Evolutionary conservation across 2,113 vertebrate species (phyloP).

Genomic region (Phylloscopus trochilus): DNA sequence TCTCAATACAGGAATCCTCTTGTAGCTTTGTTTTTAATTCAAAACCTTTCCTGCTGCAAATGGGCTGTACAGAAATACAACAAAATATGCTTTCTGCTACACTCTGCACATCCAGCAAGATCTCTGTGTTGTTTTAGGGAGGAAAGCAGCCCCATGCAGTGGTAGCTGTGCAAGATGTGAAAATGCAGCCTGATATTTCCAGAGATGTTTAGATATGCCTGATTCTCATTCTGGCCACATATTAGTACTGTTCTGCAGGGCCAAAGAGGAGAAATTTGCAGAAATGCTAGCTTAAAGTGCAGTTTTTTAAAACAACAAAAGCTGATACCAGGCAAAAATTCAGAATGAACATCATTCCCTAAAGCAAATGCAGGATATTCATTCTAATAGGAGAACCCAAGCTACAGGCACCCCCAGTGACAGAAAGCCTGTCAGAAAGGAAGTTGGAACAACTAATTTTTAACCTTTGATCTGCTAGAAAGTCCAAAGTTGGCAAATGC

Average conservation of each 20-base stretch:
- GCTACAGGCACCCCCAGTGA: not conserved
- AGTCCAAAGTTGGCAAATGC: not conserved
- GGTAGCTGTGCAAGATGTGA: not conserved
- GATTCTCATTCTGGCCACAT: not conserved
- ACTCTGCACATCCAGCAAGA: not conserved
- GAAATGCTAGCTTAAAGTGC: not conserved
- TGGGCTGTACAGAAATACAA: not conserved
- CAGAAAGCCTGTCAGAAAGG: not conserved
- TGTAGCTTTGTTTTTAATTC: not conserved
- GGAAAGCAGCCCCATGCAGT: not conserved
- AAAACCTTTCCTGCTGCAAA: not conserved
- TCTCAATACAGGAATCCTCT: not conserved
- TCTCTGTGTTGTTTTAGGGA: not conserved
- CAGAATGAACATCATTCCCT: not conserved
- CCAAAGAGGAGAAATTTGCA: not conserved
- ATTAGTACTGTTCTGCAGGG: not conserved
- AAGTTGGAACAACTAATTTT: not conserved
- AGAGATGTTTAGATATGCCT: not conserved
- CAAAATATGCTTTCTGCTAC: not conserved
- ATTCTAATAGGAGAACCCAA: not conserved
- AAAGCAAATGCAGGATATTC: not conserved
- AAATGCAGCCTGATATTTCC: not conserved
- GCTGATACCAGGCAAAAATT: not conserved
- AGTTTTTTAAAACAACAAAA: not conserved
- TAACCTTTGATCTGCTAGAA: not conserved